These are phyloP conservation scores for Pilophorus perplexus DNA, from an alignment of 2,888 invertebrate genomes.

Conservation along the genomic window DNA sequence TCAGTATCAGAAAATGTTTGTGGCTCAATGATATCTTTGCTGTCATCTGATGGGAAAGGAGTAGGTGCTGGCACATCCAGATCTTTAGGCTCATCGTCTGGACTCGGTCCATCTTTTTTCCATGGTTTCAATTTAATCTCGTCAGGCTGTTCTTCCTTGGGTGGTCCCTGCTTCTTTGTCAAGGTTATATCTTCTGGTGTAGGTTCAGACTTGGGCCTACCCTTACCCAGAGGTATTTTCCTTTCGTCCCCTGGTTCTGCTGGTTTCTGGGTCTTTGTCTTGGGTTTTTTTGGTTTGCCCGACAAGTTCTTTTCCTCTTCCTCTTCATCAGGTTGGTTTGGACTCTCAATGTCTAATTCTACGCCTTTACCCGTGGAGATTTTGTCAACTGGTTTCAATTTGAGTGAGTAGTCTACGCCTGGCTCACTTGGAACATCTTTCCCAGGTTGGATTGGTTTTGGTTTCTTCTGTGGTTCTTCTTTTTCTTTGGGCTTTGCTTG, in stretches of 20 bases:
- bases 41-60: slow-evolving; percentile 36
- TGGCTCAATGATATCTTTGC: slow-evolving; percentile 48
- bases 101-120: slow-evolving; percentile 50
- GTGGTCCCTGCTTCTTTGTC: slow-evolving; percentile 53
- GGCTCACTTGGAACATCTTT: slow-evolving; percentile 50
- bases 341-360: slow-evolving; percentile 44
- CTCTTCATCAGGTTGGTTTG: background rate
- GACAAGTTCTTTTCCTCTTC: background rate
- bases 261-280: slow-evolving; percentile 20
- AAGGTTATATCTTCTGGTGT: slow-evolving; percentile 52
- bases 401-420: slow-evolving; percentile 46
- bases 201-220: slow-evolving; percentile 48
- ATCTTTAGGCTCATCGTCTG: slow-evolving; percentile 49
- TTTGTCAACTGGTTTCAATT: slow-evolving; percentile 47
- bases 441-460: slow-evolving; percentile 48
- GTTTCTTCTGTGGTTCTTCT: slow-evolving; percentile 50
- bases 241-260: slow-evolving; percentile 43
- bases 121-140: slow-evolving; percentile 52
- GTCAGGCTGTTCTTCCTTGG: slow-evolving; percentile 52
- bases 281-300: slow-evolving; percentile 15
- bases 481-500: slow-evolving; percentile 52
- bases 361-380: slow-evolving; percentile 50
- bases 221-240: slow-evolving; percentile 46
- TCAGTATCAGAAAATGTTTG: slow-evolving; percentile 47
- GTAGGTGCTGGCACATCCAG: slow-evolving; percentile 44